Evolutionary conservation across 2,113 vertebrate genomes (phyloP).

Genomic region (Pheucticus melanocephalus): DNA sequence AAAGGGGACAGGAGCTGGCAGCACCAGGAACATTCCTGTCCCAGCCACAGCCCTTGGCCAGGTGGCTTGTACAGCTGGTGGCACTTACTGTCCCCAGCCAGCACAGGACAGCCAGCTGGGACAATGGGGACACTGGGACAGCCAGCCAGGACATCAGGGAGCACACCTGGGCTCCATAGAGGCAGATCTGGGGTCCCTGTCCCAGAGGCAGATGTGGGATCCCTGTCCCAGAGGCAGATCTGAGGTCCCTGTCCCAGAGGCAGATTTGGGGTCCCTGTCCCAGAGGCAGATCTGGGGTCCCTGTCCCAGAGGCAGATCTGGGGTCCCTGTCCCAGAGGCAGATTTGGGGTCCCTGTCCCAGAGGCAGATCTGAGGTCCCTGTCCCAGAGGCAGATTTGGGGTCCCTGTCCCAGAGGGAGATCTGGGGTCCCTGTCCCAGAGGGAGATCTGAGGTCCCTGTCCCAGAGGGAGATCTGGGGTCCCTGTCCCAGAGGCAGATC

Average conservation of each 20-base stretch:
- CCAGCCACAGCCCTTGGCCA: accelerated
- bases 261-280: not conserved
- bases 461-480: too few species aligned
- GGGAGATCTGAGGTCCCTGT: not conserved
- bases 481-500: not conserved
- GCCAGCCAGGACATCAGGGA: not conserved
- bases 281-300: not conserved
- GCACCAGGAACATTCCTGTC: not conserved
- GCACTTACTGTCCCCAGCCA: not conserved
- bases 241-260: too few species aligned
- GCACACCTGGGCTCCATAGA: not conserved
- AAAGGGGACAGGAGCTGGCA: not conserved
- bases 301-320: not conserved
- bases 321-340: not conserved
- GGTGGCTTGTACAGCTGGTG: not conserved
- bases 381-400: not conserved
- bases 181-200: too few species aligned
- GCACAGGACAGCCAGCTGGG: not conserved
- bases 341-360: not conserved
- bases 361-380: not conserved
- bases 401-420: not conserved
- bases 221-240: too few species aligned
- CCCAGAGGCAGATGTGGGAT: not conserved
- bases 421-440: not conserved
- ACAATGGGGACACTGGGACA: not conserved